phyloP scores from a whole-genome alignment of 2,888 invertebrate genomes.

The Idaea dimidiata region DNA sequence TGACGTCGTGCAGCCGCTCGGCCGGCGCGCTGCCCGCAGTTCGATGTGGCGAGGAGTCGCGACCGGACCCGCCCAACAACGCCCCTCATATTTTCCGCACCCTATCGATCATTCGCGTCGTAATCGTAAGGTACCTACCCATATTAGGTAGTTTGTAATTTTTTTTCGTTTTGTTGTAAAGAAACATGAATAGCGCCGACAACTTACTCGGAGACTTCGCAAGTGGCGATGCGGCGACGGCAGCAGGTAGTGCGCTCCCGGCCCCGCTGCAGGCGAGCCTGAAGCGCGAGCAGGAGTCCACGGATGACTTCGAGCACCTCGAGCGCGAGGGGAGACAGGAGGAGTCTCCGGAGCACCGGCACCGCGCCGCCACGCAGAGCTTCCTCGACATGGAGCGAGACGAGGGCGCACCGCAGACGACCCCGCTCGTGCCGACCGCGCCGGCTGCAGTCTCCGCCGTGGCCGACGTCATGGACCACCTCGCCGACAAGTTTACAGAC shows the following conservation, averaged over 20 bases:
- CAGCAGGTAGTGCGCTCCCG: constrained; percentile 12
- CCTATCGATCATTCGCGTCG: constrained; percentile 51
- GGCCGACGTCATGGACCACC: constrained; percentile 63
- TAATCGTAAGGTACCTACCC: constrained; percentile 18
- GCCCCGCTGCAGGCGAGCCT: constrained; percentile 35
- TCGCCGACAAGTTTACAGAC: constrained; percentile 81
- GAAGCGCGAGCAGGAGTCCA: constrained; percentile 84
- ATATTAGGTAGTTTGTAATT: constrained; percentile 16
- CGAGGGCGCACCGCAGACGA: constrained; percentile 62
- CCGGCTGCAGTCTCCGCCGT: constrained; percentile 50
- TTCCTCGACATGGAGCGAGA: constrained; percentile 77
- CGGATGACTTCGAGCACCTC: constrained; percentile 88
- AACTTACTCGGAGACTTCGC: constrained; percentile 59
- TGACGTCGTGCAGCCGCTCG: constrained; percentile 64
- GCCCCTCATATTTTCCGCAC: constrained; percentile 48
- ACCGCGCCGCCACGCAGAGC: constrained; percentile 58
- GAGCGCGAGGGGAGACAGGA: constrained; percentile 80
- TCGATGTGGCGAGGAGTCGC: constrained; percentile 62
- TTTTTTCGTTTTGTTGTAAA: constrained; percentile 37
- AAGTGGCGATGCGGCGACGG: constrained; percentile 51
- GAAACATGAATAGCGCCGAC: constrained; percentile 62
- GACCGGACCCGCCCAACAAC: constrained; percentile 58
- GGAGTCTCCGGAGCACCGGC: constrained; percentile 52
- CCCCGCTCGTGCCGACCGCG: constrained; percentile 32
- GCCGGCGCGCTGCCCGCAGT: constrained; percentile 58